These are phyloP conservation scores for Augochlorella aurata DNA, from an alignment of 2,888 invertebrate species.

Conservation along the genomic window DNA sequence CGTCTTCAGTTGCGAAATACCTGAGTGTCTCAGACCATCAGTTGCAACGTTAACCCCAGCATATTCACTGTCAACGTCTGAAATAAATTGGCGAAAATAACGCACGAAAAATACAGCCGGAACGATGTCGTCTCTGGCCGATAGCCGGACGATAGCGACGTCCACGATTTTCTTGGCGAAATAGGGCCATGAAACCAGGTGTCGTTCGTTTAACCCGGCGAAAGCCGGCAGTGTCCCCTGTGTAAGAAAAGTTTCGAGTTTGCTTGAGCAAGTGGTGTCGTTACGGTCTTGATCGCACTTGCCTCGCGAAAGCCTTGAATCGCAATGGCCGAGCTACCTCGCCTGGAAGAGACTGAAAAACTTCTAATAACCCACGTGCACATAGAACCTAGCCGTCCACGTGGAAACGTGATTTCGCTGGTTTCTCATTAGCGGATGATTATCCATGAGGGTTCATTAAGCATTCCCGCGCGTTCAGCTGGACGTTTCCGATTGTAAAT, in stretches of 20 bases:
- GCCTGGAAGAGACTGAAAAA: conserved; percentile 41
- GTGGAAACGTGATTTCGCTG: conserved; percentile 20
- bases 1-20: too few species aligned
- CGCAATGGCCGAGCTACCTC: conserved; percentile 44
- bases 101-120: not conserved
- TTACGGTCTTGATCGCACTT: conserved; percentile 45
- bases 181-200: not conserved
- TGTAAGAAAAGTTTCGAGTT: conserved; percentile 34
- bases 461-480: conserved; percentile 4
- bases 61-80: not conserved
- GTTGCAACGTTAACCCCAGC: too few species aligned
- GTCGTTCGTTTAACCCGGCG: conserved; percentile 41
- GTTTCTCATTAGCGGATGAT: conserved; percentile 50
- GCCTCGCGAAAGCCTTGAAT: conserved; percentile 45
- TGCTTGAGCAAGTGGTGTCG: conserved; percentile 19
- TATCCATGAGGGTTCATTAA: conserved; percentile 48
- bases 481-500: conserved; percentile 42
- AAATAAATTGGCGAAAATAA: not conserved
- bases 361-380: conserved; percentile 62
- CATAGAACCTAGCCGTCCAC: not conserved
- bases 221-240: conserved; percentile 25
- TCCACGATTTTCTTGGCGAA: not conserved
- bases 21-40: too few species aligned
- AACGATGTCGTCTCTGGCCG: not conserved
- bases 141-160: not conserved